Conservation (phyloP, 2,113 vertebrate genomes). For the Heterotilapia buettikoferi region DNA sequence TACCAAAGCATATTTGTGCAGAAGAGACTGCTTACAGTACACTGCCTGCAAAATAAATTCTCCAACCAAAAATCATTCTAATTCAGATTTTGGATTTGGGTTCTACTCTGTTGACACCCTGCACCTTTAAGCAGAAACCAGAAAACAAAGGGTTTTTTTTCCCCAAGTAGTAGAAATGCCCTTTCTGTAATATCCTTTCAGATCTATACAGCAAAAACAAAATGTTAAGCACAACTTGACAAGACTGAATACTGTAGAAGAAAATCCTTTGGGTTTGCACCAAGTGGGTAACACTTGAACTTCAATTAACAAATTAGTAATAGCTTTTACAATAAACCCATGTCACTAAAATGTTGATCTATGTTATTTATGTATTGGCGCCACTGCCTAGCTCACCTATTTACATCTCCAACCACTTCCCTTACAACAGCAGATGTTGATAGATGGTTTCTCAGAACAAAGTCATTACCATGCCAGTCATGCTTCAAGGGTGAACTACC, state of each 20-base stretch:
- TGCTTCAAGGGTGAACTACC: slow-evolving; percentile 51
- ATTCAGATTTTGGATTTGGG: neutral
- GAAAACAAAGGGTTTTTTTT: neutral
- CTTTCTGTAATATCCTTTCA: neutral
- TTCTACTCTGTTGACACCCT: neutral
- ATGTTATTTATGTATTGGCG: neutral
- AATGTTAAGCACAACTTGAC: neutral
- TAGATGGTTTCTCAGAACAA: slow-evolving; percentile 20
- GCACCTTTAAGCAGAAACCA: neutral
- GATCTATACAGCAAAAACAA: neutral
- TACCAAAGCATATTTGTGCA: slow-evolving; percentile 7
- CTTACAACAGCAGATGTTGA: slow-evolving; percentile 11
- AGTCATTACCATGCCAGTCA: slow-evolving; percentile 55
- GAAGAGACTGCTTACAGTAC: slow-evolving; percentile 2
- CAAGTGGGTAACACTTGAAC: neutral
- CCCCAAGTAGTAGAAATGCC: neutral
- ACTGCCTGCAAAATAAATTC: neutral
- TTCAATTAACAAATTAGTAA: neutral
- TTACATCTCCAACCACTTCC: neutral
- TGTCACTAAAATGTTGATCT: neutral
- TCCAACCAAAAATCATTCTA: neutral
- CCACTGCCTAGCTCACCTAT: neutral
- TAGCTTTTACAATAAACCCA: neutral
- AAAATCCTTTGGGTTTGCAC: neutral
- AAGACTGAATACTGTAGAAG: neutral